Base-by-base conservation (phyloP, 2,113 vertebrate species). In the Coptodon bakossiorum region DNA sequence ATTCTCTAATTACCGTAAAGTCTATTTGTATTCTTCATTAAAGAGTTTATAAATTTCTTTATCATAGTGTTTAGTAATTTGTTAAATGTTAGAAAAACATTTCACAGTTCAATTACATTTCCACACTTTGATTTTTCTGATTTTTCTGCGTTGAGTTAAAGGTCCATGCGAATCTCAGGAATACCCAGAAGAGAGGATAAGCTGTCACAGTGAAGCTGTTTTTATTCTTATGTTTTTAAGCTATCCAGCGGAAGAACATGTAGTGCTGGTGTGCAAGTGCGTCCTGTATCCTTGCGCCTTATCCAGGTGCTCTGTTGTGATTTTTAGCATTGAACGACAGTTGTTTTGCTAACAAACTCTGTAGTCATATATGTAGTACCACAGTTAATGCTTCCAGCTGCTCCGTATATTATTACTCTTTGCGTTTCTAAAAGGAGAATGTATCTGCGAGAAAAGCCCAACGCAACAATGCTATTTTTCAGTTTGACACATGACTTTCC, bases 211-310 rank as follows among this genome's bases (percentile, higher is more conserved):
- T 5, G 6, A n/a, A 57, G 24, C 22, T 12, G 3, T 16, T 29
- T 27, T 76, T 76, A 31, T 48, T 29, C 24, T 2, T 12, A 17
- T 24, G n/a, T 43, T 71, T 78, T 78, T 5, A 50, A 50, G 16
- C 16, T 8, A 48, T 29, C 4, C 54, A n/a, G 83, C 80, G 86
- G 88, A 90, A 24, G 83, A 54, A 88, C 43, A 90, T 9, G 38
- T 22, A 66, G 68, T 1, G 4, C n/a, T 29, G 4, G 9, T 38
- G n/a, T 2, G 14, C 6, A 4, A 29, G 13, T 4, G 14, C 36
- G 5, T 4, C 14, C 43, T 17, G 36, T 86, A 86, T 88, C 57
- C 86, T 7, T 89, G 57, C 83, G 83, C 56, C 43, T 3, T 19
- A n/a, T 1, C 4, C 3, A 43, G 81, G 80, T 54, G 52, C 3